Base-by-base conservation (phyloP, 2,888 invertebrate species). In the Leucophenga montana region DNA sequence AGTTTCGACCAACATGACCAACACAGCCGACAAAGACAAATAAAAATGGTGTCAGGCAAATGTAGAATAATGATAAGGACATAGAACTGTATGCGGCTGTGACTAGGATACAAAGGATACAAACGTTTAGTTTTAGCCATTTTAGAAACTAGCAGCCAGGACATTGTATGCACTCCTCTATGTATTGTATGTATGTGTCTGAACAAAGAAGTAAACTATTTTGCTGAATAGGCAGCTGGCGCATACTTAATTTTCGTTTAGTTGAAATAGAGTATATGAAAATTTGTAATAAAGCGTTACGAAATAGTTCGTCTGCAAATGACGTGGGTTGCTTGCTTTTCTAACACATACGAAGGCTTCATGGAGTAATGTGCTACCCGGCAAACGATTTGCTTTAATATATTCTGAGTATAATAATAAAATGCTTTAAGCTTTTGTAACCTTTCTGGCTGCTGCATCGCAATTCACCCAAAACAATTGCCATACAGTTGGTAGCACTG, bases 1-100 rank as follows among this genome's bases (percentile, higher is more conserved):
- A 39, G 39, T 11, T 39, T 39, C 39, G 39, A 39, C 11, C 11
- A 5, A 39, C 39, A 39, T 31, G 62, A 20, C 16, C 31, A 62
- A 44, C 44, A 50, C 44, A 50, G 50, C 50, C 16, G 9, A 46
- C 18, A 46, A 54, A 44, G 5, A 67, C 48, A 67, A 54, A 66
- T 54, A 54, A 54, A 66, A 66, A 66, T 57, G 57, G 57, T 14
- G n/a, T 8, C 14, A 54, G 54, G 66, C 66, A 66, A 66, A 66
- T 65, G 53, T 53, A 13, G 44, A 27, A 44, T 54, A 66, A 66
- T 66, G 66, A 54, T 53, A 54, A 66, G 54, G 39, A 66, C 16
- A 66, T 46, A 53, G 8, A 22, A 18, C 31, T 31, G 16, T 2
- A 57, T 50, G 16, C 13, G 50, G 16, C 50, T 44, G 27, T 27